Percentiles rank a stretch among this genome's conserved stretches.
Conservation (phyloP, 1,140 invertebrate genomes). For the Drosophila biarmipes region DNA sequence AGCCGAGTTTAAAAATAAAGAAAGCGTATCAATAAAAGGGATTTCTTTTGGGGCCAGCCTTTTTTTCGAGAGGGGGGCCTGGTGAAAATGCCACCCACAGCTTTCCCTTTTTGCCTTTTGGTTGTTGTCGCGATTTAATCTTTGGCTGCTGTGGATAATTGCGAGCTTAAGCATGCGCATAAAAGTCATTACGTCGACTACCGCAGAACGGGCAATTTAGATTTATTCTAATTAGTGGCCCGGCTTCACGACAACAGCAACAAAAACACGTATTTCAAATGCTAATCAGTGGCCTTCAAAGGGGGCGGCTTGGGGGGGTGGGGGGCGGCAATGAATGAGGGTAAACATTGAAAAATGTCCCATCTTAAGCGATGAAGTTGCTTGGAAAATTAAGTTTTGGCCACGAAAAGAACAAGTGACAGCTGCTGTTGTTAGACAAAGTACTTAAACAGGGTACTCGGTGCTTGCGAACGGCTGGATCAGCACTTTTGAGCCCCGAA, state of each 20-base stretch:
- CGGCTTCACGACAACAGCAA: slow-evolving; percentile 24
- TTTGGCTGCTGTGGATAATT: slow-evolving; percentile 80
- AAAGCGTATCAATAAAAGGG: slow-evolving; percentile 73
- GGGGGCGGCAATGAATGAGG: slow-evolving; percentile 2
- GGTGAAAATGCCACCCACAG: neutral
- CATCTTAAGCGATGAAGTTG: slow-evolving; percentile 73
- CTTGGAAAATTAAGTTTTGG: slow-evolving; percentile 70
- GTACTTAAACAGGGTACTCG: slow-evolving; percentile 23
- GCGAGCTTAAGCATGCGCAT: slow-evolving; percentile 79
- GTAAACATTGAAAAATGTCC: slow-evolving; percentile 69
- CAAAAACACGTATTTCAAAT: slow-evolving; percentile 64
- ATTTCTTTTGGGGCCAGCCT: slow-evolving; percentile 36
- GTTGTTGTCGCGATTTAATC: slow-evolving; percentile 72
- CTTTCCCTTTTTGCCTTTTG: slow-evolving; percentile 32
- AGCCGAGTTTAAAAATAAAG: slow-evolving; percentile 47
- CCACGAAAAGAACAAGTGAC: slow-evolving; percentile 43
- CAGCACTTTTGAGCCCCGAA: neutral
- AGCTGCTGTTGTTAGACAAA: slow-evolving; percentile 53
- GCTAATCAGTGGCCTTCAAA: slow-evolving; percentile 67
- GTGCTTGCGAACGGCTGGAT: neutral
- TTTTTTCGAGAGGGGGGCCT: neutral
- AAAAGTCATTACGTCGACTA: slow-evolving; percentile 80
- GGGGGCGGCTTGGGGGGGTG: too few species aligned
- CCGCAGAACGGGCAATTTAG: slow-evolving; percentile 79
- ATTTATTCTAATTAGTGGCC: slow-evolving; percentile 77